Percentiles rank a stretch among this genome's conserved stretches.
Conservation (phyloP, 2,888 invertebrate species). For the Caenorhabditis sp. region DNA sequence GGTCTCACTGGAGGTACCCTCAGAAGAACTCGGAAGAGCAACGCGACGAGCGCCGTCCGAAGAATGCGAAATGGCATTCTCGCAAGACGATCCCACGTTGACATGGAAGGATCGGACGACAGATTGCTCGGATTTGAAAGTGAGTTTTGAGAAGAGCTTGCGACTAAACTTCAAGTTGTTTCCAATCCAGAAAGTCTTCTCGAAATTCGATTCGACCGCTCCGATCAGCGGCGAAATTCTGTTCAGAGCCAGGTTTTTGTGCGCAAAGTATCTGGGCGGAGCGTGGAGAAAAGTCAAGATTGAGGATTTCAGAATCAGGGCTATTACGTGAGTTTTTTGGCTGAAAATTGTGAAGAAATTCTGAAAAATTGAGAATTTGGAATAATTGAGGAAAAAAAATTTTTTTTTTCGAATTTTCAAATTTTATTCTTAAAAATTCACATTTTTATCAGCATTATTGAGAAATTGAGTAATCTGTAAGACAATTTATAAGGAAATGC, state of each 20-base stretch:
- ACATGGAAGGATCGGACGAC: slow-evolving; percentile 72
- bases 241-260: slow-evolving; percentile 71
- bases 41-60: slow-evolving; percentile 55
- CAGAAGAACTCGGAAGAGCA: slow-evolving; percentile 43
- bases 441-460: too few relatives aligned
- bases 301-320: slow-evolving; percentile 68
- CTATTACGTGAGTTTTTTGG: slow-evolving; percentile 72
- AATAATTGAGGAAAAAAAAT: neutral
- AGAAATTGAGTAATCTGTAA: too few relatives aligned
- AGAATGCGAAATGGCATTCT: slow-evolving; percentile 68
- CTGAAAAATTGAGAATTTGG: too few relatives aligned
- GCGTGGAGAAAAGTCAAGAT: slow-evolving; percentile 72
- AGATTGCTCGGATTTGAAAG: slow-evolving; percentile 68
- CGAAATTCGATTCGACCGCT: slow-evolving; percentile 68
- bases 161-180: too few relatives aligned
- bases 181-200: slow-evolving; percentile 71
- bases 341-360: neutral
- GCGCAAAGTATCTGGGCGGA: slow-evolving; percentile 77
- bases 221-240: slow-evolving; percentile 71
- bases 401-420: neutral
- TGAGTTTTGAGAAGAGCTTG: too few relatives aligned
- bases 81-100: slow-evolving; percentile 65
- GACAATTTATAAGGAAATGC: too few relatives aligned
- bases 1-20: slow-evolving; percentile 51
- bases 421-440: too few relatives aligned